Evolutionary conservation across 2,113 vertebrate genomes (phyloP), one percentile per base, ranked within the genome.

Genomic region (Xenus cinereus): DNA sequence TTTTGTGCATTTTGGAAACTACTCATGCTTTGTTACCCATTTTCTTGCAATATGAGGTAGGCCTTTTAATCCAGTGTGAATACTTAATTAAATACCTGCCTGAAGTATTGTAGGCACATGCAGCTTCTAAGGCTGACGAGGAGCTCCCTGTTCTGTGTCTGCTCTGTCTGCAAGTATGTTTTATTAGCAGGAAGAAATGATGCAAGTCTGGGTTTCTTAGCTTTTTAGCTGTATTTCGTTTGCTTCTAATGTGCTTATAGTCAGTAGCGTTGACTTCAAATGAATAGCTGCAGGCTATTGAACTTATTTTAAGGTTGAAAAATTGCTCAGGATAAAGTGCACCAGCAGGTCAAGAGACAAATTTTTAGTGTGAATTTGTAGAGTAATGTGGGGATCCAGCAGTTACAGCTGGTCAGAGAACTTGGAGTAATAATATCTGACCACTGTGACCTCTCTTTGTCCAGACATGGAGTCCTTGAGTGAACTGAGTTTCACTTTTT

Each of bases 221-320:
- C 30, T 87, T 95, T 92, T 87, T 59, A 39, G 79, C 53, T 78
- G 33, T 93, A 64, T 96, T 95, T 86, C 35, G 73, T 90, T 84
- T 91, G 41, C 35, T 79, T 80, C 32, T 93, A 21, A 59, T 77
- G 41, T 84, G n/a, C 28, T 84, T 66, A 11, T 30, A 69, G 75
- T 74, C 37, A 54, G 35, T 71, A 28, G 10, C 54, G 57, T 64
- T 76, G 50, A 78, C 54, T 95, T 89, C 57, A 73, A 56, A 87
- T 76, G 4, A 69, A 33, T 86, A 59, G 50, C 75, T 93, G 37
- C 54, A 74, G 75, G 59, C 54, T 80, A n/a, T 3, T 84, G 54
- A 86, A 56, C 46, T 69, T 83, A 60, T 22, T 85, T 90, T 73
- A 43, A 28, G 48, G 39, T 74, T 95, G 50, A 90, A 86, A 88